Evolutionary conservation across 2,113 vertebrate species (phyloP), one percentile per base, ranked within the genome.

Genomic region (Corythoichthys intestinalis): DNA sequence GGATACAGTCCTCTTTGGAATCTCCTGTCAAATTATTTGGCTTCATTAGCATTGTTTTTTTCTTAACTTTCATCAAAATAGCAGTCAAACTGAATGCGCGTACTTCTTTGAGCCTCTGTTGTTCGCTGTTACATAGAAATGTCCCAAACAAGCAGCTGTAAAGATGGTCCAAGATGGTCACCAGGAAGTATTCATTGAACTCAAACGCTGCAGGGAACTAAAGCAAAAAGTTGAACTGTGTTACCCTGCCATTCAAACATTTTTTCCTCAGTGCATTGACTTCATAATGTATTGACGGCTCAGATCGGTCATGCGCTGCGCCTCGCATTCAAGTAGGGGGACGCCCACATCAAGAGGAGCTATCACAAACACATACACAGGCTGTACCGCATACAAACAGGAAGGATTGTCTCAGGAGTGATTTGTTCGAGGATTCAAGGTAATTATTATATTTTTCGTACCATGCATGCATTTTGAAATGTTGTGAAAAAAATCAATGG

Each of bases 71-170:
- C 15, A 47, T 4, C 6, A 5, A 5, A 1, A 44, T 12, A 20
- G 4, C 47, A 53, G 34, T 38, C 35, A 69, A 58, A 65, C 44
- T 49, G 54, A 58, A 39, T 14, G 3, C 10, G 47, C 87, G 89
- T 87, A 98, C 97, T 93, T 99, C 95, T 77, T 94, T 96, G 61
- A 93, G 70, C 73, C 94, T 89, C 81, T 98, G 96, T 84, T 96
- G 95, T 79, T 99, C 97, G 9, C 97, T 95, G 86, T 96, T 98
- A 81, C 94, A 97, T 65, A 99, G 91, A 83, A 99, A 99, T 0
- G 97, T 98, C 73, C 97, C 97, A 72, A 98, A 99, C 74, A 99
- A 89, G 71, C 97, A 98, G 92, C 97, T 98, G 83, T 98, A 97
- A 2, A 98, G 90, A 80, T 99, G 97, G 73, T 99, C 97, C 92